Percentiles rank a stretch among this genome's conserved stretches.
phyloP scores from a whole-genome alignment of 2,888 invertebrate species.

The Catocala fraxini region DNA sequence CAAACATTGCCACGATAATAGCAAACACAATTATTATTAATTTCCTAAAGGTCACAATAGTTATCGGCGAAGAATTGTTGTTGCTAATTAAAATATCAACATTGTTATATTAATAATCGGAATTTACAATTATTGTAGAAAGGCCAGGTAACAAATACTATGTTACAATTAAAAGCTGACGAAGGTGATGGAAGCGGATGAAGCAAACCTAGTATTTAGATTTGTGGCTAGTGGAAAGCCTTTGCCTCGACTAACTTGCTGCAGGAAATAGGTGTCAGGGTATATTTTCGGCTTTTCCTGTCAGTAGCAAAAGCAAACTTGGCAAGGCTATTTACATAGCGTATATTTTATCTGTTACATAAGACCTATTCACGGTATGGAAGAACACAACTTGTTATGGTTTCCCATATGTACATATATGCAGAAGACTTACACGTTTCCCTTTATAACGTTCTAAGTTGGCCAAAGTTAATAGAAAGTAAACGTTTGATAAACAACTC shows the following conservation, averaged over 20 bases:
- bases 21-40: conserved; percentile 39
- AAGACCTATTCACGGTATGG: not conserved
- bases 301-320: too few species aligned
- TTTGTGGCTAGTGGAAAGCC: too few species aligned
- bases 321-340: too few species aligned
- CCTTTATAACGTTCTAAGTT: conserved; percentile 1
- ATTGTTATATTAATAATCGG: conserved; percentile 22
- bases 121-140: not conserved
- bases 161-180: too few species aligned
- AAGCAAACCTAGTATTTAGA: too few species aligned
- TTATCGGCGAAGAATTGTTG: conserved; percentile 34
- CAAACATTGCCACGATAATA: conserved; percentile 37
- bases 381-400: too few species aligned
- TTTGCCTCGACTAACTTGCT: too few species aligned
- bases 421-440: too few species aligned
- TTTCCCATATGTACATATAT: not conserved
- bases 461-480: conserved; percentile 36
- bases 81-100: conserved; percentile 35
- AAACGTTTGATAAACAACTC: conserved; percentile 34
- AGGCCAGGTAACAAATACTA: too few species aligned
- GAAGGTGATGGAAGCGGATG: too few species aligned
- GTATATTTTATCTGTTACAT: conserved; percentile 1
- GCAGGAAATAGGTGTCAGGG: not conserved
- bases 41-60: conserved; percentile 40
- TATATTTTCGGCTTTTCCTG: not conserved